Evolutionary conservation across 2,888 invertebrate species (phyloP), one percentile per base, ranked within the genome.

Genomic region (Buathra laborator): DNA sequence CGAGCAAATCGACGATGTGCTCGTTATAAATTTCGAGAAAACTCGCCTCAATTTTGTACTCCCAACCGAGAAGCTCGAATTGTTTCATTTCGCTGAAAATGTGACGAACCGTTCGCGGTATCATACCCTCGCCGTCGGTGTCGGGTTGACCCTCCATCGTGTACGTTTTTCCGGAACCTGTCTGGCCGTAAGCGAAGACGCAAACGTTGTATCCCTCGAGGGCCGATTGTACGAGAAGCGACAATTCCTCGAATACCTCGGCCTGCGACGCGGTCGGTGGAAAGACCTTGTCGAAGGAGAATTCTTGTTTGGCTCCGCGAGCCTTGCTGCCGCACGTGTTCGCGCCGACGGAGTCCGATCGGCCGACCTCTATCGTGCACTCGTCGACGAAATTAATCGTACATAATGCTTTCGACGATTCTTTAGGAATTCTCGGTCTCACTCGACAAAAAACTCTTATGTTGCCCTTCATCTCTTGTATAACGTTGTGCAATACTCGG

Each of bases 171-270:
- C 98, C 24, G 24, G 24, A 24, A 24, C 24, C 24, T 0, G 24
- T 24, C 24, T 24, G 24, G 24, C 24, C 24, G 92, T 98, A 98
- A 10, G 98, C 98, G 94, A 98, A 98, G 64, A 98, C 97, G 93
- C 98, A 98, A 4, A 98, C 97, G 94, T 98, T 97, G 92, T 97
- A 98, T 0, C 97, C 97, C 94, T 98, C 98, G 70, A 98, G 93
- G 0, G 98, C 97, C 1, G 97, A 97, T 94, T 98, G 98, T 2
- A 98, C 97, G 88, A 98, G 95, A 75, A 97, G 96, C 0, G 97
- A 96, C 1, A 98, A 96, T 94, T 98, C 98, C 90, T 97, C 96
- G 94, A 98, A 99, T 0, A 98, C 96, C 90, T 97, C 96, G 79
- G 95, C 95, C 93, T 98, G 98, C 0, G 95, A 94, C 7, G 96